Evolutionary conservation across 2,113 vertebrate genomes (phyloP).

Genomic region (Balaeniceps rex): DNA sequence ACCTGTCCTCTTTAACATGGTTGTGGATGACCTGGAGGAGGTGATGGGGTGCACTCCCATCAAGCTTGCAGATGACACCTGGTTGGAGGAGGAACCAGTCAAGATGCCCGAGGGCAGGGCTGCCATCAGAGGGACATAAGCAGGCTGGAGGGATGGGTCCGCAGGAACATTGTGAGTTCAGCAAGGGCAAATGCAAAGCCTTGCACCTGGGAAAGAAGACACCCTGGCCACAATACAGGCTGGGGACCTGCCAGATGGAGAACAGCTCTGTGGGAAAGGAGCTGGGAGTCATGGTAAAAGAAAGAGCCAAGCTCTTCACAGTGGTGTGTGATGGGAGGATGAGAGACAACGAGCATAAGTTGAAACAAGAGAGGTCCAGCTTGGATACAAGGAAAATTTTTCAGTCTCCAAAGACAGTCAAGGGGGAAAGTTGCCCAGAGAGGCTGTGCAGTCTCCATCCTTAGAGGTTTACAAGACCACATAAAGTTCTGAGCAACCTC

Average conservation of each 20-base stretch:
- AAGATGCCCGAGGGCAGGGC: background rate
- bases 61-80: background rate
- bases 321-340: background rate
- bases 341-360: background rate
- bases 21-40: background rate
- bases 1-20: background rate
- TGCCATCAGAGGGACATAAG: background rate
- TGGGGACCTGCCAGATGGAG: background rate
- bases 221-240: fast-evolving
- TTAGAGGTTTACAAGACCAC: background rate
- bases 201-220: background rate
- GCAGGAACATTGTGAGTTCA: background rate
- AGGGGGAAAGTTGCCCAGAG: background rate
- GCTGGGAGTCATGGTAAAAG: background rate
- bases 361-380: background rate
- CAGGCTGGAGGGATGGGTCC: background rate
- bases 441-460: background rate
- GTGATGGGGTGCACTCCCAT: background rate
- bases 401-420: background rate
- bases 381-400: background rate
- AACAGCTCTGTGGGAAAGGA: background rate
- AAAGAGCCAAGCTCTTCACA: background rate
- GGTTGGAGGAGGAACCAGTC: background rate
- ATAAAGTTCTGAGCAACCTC: background rate
- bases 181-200: background rate